Evolutionary conservation across 2,888 invertebrate species (phyloP).

Genomic region (Drosophila bunnanda): DNA sequence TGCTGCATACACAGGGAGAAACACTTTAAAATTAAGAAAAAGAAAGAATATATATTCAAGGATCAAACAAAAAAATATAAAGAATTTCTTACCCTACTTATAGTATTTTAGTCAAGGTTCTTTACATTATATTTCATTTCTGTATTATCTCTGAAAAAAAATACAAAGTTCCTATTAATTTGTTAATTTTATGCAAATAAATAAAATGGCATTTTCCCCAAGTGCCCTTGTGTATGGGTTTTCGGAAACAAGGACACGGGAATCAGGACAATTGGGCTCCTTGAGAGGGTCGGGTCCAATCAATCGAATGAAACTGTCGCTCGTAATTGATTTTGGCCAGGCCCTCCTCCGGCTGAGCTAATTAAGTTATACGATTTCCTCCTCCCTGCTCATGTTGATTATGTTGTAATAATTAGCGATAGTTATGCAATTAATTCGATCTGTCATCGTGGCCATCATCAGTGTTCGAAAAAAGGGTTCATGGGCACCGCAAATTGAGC

Average conservation of each 20-base stretch:
- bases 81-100: background rate
- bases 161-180: background rate
- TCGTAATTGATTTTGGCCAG: conserved; percentile 65
- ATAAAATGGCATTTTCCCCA: background rate
- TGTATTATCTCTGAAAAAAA: background rate
- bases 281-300: conserved; percentile 34
- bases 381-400: conserved; percentile 12
- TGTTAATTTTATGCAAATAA: background rate
- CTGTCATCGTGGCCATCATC: conserved; percentile 14
- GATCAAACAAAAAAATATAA: too few species aligned
- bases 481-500: conserved; percentile 44
- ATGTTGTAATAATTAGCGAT: conserved; percentile 61
- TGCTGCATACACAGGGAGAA: conserved; percentile 8
- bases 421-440: conserved; percentile 58
- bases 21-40: background rate
- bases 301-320: conserved; percentile 44
- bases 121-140: background rate
- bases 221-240: conserved; percentile 5
- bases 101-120: background rate
- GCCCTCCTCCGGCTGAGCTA: conserved; percentile 39
- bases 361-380: conserved; percentile 72
- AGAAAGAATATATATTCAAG: background rate
- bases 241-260: conserved; percentile 38
- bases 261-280: conserved; percentile 24
- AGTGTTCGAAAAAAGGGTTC: conserved; percentile 12